phyloP scores from a whole-genome alignment of 2,113 vertebrate genomes.

The Trogon surrucura region DNA sequence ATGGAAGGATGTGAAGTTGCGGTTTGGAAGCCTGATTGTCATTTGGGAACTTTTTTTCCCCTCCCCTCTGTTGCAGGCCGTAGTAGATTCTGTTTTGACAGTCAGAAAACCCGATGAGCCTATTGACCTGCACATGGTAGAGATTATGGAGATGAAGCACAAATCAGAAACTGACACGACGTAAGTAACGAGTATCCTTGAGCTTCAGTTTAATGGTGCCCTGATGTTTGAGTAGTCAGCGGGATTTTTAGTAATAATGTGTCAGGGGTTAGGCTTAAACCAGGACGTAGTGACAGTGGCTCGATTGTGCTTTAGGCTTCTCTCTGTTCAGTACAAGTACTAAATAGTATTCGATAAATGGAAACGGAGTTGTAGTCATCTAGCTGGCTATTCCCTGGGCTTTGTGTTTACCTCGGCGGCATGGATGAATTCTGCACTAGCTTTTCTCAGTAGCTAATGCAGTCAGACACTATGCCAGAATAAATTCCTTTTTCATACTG shows the following conservation, averaged over 20 bases:
- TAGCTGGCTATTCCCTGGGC: background rate
- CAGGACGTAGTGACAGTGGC: background rate
- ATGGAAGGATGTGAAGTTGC: background rate
- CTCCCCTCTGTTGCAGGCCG: conserved; percentile 79
- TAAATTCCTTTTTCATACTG: conserved; percentile 17
- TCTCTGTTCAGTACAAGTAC: background rate
- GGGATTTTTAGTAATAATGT: too few species aligned
- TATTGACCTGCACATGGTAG: conserved; percentile 96
- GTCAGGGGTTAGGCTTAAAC: too few species aligned
- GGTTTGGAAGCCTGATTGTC: background rate
- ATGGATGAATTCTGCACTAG: conserved; percentile 73
- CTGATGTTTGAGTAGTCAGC: background rate
- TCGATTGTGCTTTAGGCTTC: background rate
- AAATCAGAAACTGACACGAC: conserved; percentile 95
- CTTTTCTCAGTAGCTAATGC: conserved; percentile 58
- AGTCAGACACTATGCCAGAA: conserved; percentile 74
- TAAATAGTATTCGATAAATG: background rate
- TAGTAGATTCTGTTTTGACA: conserved; percentile 92
- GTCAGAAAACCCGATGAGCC: conserved; percentile 88
- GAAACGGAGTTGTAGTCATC: too few species aligned
- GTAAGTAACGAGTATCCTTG: conserved; percentile 73
- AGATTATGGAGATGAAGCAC: conserved; percentile 99
- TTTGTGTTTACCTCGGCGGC: background rate
- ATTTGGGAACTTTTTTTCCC: background rate
- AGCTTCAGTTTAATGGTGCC: background rate